Percentiles rank a stretch among this genome's conserved stretches.
Evolutionary conservation across 2,888 invertebrate genomes (phyloP).

Genomic region (Zygaena filipendulae): DNA sequence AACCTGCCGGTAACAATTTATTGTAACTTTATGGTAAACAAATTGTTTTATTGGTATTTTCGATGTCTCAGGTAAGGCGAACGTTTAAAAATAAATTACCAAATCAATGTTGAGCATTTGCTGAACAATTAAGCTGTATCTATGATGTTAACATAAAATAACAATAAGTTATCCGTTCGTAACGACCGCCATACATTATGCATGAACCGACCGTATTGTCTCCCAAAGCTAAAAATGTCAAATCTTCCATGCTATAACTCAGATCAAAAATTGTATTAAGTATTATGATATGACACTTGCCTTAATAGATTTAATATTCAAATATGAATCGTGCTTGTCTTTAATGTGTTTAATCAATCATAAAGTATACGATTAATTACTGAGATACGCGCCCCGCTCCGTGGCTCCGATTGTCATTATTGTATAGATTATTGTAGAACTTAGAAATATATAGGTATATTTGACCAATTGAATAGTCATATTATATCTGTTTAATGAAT

Average conservation of each 20-base stretch:
- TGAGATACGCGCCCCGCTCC: slow-evolving; percentile 50
- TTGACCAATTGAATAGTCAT: too few species aligned
- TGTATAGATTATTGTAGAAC: slow-evolving; percentile 42
- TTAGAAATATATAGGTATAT: too few species aligned
- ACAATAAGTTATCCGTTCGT: slow-evolving; percentile 43
- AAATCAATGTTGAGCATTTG: slow-evolving; percentile 17
- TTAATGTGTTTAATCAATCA: slow-evolving; percentile 68
- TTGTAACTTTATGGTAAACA: too few species aligned
- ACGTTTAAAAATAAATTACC: too few species aligned
- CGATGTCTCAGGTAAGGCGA: too few species aligned
- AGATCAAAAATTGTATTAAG: slow-evolving; percentile 61
- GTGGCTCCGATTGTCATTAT: slow-evolving; percentile 37
- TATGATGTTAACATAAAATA: slow-evolving; percentile 41
- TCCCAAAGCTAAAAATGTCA: slow-evolving; percentile 47
- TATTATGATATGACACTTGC: slow-evolving; percentile 62
- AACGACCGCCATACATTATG: slow-evolving; percentile 41
- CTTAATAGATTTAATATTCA: slow-evolving; percentile 62
- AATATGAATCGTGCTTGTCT: slow-evolving; percentile 59
- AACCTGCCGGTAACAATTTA: too few species aligned
- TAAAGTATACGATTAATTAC: slow-evolving; percentile 65
- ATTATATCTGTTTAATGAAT: too few species aligned
- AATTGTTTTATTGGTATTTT: too few species aligned
- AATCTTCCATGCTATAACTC: slow-evolving; percentile 54
- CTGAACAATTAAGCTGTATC: slow-evolving; percentile 46
- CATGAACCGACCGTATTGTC: slow-evolving; percentile 55